A percentile compares a stretch with the other conserved stretches of the same genome.
phyloP scores from a whole-genome alignment of 2,797 vertebrate species.

The Neomorphus geoffroyi region DNA sequence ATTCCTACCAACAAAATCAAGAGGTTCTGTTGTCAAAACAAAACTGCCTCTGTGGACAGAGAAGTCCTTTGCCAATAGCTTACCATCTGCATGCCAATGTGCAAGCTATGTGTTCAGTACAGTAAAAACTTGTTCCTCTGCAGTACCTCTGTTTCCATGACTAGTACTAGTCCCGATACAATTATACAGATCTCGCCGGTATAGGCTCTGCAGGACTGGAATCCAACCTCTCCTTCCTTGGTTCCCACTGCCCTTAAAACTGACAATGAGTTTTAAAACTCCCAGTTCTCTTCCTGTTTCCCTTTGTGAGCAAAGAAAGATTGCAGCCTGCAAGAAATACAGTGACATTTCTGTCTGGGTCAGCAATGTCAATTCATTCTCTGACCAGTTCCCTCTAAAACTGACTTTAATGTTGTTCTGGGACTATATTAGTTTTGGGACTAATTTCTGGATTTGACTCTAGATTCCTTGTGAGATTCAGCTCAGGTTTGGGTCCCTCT shows the following conservation, averaged over 20 bases:
- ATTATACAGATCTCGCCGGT: neutral
- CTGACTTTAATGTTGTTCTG: neutral
- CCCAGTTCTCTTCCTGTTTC: neutral
- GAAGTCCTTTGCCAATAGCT: neutral
- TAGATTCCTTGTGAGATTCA: neutral
- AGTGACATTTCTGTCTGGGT: neutral
- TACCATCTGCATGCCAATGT: neutral
- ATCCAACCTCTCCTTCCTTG: neutral
- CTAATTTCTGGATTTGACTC: neutral
- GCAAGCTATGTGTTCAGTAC: no score
- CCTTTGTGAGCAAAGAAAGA: neutral
- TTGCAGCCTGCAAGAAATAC: neutral
- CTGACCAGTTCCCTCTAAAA: neutral
- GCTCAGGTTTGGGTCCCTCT: neutral
- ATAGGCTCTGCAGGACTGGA: neutral
- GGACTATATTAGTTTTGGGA: neutral
- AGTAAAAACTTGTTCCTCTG: neutral
- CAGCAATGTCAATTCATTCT: neutral
- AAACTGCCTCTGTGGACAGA: neutral
- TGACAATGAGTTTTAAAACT: neutral
- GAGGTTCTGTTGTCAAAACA: neutral
- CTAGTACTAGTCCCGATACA: neutral
- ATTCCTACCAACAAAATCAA: neutral
- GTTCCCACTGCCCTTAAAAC: neutral
- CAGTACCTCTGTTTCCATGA: neutral